These are phyloP conservation scores for Thalassaphorura encarpata DNA, from an alignment of 1,140 invertebrate genomes.

Conservation along the genomic window DNA sequence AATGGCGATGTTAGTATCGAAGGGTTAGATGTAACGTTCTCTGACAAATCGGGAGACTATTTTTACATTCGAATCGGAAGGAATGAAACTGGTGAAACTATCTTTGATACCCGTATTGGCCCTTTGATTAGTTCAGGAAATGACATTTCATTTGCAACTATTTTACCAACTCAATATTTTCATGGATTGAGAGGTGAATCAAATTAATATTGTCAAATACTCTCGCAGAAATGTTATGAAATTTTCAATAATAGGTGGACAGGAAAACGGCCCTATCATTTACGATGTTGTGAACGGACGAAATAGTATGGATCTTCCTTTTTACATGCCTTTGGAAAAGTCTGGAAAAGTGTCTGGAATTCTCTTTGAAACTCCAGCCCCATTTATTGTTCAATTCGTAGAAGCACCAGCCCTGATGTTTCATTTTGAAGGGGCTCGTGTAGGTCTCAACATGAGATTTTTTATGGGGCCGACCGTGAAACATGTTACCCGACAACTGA, in stretches of 20 bases:
- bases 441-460: constrained; percentile 15
- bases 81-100: constrained; percentile 2
- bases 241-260: constrained; percentile 12
- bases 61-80: constrained; percentile 11
- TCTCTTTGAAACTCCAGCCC: constrained; percentile 17
- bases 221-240: background rate
- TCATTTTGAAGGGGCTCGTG: constrained; percentile 15
- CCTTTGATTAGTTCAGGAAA: constrained; percentile 8
- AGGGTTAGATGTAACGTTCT: background rate
- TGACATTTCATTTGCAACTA: constrained; percentile 15
- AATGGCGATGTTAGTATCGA: too few species aligned
- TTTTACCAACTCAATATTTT: constrained; percentile 19
- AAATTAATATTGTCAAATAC: background rate
- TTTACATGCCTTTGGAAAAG: constrained; percentile 24
- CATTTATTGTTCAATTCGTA: constrained; percentile 21
- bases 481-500: constrained; percentile 15
- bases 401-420: constrained; percentile 20
- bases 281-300: constrained; percentile 16
- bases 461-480: constrained; percentile 16
- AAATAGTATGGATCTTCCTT: constrained; percentile 23
- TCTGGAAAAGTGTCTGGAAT: constrained; percentile 18
- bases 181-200: constrained; percentile 23
- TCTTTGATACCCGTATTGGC: constrained; percentile 27
- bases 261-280: constrained; percentile 4
- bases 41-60: background rate